A percentile compares a stretch with the other conserved stretches of the same genome.
Evolutionary conservation across 2,113 vertebrate species (phyloP).

Genomic region (Chaetorhynchus papuensis): DNA sequence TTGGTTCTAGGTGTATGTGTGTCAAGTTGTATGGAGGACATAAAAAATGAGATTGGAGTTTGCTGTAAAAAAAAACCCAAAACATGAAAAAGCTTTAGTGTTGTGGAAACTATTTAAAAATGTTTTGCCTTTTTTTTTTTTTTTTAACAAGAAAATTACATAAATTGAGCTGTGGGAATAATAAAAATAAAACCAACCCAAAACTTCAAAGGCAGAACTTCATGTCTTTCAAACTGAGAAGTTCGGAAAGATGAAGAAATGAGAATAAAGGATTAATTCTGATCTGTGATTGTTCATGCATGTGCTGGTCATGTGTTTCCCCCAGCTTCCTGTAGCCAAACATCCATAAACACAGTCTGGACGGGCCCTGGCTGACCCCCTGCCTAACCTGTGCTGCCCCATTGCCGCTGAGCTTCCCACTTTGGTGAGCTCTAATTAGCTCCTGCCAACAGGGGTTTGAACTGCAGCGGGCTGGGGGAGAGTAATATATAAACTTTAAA

Average conservation of each 20-base stretch:
- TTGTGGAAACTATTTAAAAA: not conserved
- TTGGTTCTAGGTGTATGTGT: not conserved
- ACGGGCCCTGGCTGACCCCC: not conserved
- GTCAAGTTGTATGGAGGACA: not conserved
- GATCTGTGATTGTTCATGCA: not conserved
- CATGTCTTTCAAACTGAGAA: not conserved
- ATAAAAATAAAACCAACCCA: not conserved
- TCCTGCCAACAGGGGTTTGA: not conserved
- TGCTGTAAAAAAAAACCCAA: not conserved
- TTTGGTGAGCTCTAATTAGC: not conserved
- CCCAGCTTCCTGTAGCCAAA: not conserved
- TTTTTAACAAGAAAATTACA: not conserved
- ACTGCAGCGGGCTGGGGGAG: not conserved
- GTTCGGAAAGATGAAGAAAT: not conserved
- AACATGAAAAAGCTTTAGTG: not conserved
- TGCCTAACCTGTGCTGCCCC: not conserved
- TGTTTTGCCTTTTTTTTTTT: not conserved
- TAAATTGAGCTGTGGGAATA: not conserved
- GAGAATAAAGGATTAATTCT: not conserved
- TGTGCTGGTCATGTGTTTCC: not conserved
- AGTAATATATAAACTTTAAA: slow-evolving; percentile 48
- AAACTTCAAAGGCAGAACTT: slow-evolving; percentile 16
- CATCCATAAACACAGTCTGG: not conserved
- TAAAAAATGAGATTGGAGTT: not conserved
- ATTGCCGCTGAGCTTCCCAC: not conserved